Evolutionary conservation across 2,888 invertebrate species (phyloP), one percentile per base, ranked within the genome.

Genomic region (Apeira syringaria): DNA sequence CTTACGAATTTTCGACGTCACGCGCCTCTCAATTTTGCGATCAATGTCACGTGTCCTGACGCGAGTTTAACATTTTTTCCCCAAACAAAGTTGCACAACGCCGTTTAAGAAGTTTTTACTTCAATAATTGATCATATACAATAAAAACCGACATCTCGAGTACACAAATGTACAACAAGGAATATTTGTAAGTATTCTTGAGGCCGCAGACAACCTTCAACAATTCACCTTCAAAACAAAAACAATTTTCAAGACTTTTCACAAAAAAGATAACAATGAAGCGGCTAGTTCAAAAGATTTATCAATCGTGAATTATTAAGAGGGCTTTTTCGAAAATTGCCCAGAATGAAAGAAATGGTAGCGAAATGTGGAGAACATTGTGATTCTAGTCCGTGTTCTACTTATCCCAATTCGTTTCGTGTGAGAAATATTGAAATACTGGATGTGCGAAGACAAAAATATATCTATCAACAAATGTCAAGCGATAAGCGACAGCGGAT

Each of bases 351-450:
- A 42, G 31, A 59, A 62, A 63, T 61, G 39, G 50, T 18, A 46
- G 47, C 48, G 45, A 64, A 63, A 62, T 59, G 59, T 57, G 46
- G 13, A 51, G 44, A 47, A 61, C 60, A 69, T 72, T 70, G 68
- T 63, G 62, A 76, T 71, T 70, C 67, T 50, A 49, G 56, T 39
- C 56, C 43, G 30, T 55, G 65, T 50, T 53, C 64, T 62, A 63
- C 64, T 73, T 67, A 66, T 66, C 59, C 55, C 64, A 68, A 71
- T 74, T 67, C 65, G 63, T 64, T 68, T 64, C 68, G 67, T 68
- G 73, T 71, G 71, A 68, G 76, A 75, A 74, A 76, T 79, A 79
- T 80, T 75, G 70, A 76, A 77, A 77, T 68, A 73, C 64, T 62
- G 48, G 47, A 47, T 48, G 55, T 56, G 52, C 53, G 47, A 50